These are phyloP conservation scores for Dendrophyllia cribrosa DNA, from an alignment of 64 coral and sea anemone species.

Conservation along the genomic window DNA sequence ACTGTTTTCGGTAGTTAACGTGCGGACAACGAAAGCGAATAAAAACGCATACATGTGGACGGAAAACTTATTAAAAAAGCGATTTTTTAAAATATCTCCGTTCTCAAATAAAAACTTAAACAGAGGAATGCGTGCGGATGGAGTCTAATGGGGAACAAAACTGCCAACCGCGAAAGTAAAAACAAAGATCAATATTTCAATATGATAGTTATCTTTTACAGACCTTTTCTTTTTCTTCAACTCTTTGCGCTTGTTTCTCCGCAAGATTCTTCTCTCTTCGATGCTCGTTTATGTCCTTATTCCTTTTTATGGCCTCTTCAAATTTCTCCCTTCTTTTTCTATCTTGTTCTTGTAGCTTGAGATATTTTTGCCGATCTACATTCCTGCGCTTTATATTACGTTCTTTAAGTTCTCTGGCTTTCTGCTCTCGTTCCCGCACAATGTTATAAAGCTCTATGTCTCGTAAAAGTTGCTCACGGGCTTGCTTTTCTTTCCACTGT, in stretches of 20 bases:
- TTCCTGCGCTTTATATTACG: slow-evolving; percentile 32
- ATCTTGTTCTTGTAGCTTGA: slow-evolving; percentile 62
- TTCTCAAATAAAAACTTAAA: too few relatives aligned
- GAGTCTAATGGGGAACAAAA: too few relatives aligned
- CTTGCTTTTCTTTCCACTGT: slow-evolving; percentile 39
- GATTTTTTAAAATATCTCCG: too few relatives aligned
- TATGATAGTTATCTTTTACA: background rate
- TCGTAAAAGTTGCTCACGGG: slow-evolving; percentile 44
- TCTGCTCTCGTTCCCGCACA: slow-evolving; percentile 47
- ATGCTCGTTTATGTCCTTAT: slow-evolving; percentile 2
- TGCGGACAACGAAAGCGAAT: too few relatives aligned
- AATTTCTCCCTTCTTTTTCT: slow-evolving; percentile 52
- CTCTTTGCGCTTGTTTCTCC: slow-evolving; percentile 46
- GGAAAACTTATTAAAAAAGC: too few relatives aligned
- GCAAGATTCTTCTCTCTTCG: slow-evolving; percentile 42
- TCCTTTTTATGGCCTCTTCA: slow-evolving; percentile 19
- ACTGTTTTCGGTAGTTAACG: too few relatives aligned
- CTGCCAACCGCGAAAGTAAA: too few relatives aligned
- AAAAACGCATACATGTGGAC: too few relatives aligned
- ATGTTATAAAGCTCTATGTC: slow-evolving; percentile 75
- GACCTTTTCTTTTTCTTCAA: slow-evolving; percentile 65
- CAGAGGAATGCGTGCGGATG: too few relatives aligned
- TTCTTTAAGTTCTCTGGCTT: slow-evolving; percentile 38
- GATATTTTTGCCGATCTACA: slow-evolving; percentile 52
- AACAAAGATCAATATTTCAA: too few relatives aligned